Evolutionary conservation across 2,113 vertebrate genomes (phyloP).

Genomic region (Falcunculus frontatus): DNA sequence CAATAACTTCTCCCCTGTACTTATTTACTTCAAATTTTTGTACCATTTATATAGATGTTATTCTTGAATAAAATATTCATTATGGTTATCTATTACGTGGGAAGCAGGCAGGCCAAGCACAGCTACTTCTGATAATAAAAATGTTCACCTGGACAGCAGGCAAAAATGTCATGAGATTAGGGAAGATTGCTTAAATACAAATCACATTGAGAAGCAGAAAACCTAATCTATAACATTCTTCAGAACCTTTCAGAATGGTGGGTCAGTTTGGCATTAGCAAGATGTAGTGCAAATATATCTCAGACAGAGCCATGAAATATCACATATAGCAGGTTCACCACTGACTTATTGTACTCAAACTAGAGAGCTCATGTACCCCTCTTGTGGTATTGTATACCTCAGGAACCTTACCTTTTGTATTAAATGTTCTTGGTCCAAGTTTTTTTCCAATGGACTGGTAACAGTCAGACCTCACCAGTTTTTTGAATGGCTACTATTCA

Average conservation of each 20-base stretch:
- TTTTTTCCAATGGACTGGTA: neutral
- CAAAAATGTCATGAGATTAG: neutral
- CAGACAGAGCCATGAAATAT: neutral
- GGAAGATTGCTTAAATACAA: neutral
- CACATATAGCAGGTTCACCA: neutral
- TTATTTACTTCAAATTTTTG: neutral
- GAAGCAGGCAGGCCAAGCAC: neutral
- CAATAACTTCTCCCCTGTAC: neutral
- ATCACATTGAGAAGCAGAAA: neutral
- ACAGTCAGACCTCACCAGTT: neutral
- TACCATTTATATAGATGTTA: neutral
- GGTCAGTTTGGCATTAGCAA: neutral
- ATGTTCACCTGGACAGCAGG: neutral
- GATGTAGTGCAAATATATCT: neutral
- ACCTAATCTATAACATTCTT: neutral
- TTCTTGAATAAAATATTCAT: neutral
- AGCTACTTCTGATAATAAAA: neutral
- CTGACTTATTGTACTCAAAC: neutral
- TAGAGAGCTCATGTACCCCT: neutral
- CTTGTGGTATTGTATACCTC: neutral
- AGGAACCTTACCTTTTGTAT: neutral
- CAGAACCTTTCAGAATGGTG: neutral
- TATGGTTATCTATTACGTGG: neutral
- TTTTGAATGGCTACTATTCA: neutral
- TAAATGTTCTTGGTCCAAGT: neutral